Conservation (phyloP, 2,888 invertebrate genomes). For the Phyllotreta striolata region DNA sequence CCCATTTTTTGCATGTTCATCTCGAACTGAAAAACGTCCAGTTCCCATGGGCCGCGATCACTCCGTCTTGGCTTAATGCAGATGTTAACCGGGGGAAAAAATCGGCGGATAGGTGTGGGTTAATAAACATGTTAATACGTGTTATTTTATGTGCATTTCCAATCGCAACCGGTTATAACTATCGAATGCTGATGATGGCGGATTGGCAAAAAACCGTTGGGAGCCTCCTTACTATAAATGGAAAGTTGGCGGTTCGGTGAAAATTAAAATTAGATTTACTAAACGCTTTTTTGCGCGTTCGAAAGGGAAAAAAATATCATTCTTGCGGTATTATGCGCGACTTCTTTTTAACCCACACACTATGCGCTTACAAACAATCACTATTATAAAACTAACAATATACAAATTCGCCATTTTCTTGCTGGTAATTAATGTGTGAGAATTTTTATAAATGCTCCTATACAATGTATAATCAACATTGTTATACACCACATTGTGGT, state of each 20-base stretch:
- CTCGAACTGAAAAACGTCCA: slow-evolving; percentile 5
- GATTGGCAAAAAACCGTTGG: not conserved
- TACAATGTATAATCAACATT: too few species aligned
- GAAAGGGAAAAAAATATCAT: too few species aligned
- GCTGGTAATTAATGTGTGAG: too few species aligned
- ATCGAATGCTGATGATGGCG: slow-evolving; percentile 12
- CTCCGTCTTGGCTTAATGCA: slow-evolving; percentile 17
- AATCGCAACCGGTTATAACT: slow-evolving; percentile 15
- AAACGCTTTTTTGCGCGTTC: slow-evolving; percentile 1
- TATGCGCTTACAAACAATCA: too few species aligned
- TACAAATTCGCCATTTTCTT: too few species aligned
- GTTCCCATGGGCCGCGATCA: slow-evolving; percentile 14
- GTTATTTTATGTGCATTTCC: slow-evolving; percentile 27
- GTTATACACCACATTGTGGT: too few species aligned
- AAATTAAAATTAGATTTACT: slow-evolving; percentile 25
- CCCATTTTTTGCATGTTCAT: too few species aligned
- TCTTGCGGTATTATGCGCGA: too few species aligned
- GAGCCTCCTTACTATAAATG: not conserved
- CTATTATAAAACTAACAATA: too few species aligned
- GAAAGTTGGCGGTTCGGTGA: slow-evolving; percentile 9
- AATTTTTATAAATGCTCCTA: too few species aligned
- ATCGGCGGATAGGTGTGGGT: slow-evolving; percentile 22
- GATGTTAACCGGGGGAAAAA: slow-evolving; percentile 18
- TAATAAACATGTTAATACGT: slow-evolving; percentile 34
- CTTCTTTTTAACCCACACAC: too few species aligned